Percentiles rank a stretch among this genome's conserved stretches.
Evolutionary conservation across 37 sponge, comb jelly and placozoan genomes (phyloP).

Genomic region (Crambe crambe): DNA sequence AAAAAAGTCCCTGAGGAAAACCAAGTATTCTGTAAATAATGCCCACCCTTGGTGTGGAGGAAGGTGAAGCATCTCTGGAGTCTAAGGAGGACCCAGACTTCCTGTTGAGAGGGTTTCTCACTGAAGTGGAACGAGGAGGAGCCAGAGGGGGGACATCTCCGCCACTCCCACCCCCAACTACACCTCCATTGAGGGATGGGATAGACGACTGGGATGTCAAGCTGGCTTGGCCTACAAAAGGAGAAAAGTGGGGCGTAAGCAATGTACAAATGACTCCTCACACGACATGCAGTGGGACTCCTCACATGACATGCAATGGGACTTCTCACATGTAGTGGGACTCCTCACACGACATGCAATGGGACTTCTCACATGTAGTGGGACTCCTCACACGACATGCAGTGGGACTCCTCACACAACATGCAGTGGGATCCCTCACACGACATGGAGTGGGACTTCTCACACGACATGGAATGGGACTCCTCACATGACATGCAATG

Average conservation of each 20-base stretch:
- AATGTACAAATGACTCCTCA: too few relatives aligned
- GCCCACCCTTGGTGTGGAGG: conserved; percentile 25
- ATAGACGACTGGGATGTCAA: not conserved
- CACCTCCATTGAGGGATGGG: not conserved
- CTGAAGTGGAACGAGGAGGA: conserved; percentile 38
- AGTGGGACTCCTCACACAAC: too few relatives aligned
- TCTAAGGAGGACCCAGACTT: conserved; percentile 11
- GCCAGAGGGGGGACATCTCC: conserved; percentile 12
- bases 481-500: too few relatives aligned
- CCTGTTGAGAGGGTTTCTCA: conserved; percentile 1
- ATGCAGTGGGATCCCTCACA: too few relatives aligned
- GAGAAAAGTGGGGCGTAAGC: too few relatives aligned
- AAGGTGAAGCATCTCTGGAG: conserved; percentile 25
- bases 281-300: too few relatives aligned
- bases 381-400: too few relatives aligned
- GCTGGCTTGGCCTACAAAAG: not conserved
- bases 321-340: too few relatives aligned
- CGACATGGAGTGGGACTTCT: too few relatives aligned
- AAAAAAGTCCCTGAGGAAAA: not conserved
- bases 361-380: too few relatives aligned
- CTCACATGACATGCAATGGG: not conserved
- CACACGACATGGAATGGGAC: too few relatives aligned
- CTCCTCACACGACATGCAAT: too few relatives aligned
- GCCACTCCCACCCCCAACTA: not conserved
- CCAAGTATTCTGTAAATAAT: not conserved